Evolutionary conservation across 2,888 invertebrate genomes (phyloP).

Genomic region (Hoplodrina blanda): DNA sequence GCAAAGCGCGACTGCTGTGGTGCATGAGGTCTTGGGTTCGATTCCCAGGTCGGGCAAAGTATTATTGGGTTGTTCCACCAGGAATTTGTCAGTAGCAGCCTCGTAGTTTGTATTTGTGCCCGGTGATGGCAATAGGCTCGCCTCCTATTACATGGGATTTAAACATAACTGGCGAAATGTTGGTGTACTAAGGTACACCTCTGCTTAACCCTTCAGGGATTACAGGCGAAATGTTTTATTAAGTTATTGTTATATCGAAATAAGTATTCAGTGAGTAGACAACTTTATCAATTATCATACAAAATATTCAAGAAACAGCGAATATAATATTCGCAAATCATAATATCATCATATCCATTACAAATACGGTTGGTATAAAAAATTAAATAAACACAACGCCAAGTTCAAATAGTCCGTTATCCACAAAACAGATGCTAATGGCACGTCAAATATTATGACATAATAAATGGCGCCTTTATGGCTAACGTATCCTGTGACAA

Average conservation of each 20-base stretch:
- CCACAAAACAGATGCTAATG: constrained; percentile 52
- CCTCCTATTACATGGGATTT: too few species aligned
- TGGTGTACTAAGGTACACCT: too few species aligned
- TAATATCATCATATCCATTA: neutral
- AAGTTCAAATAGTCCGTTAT: constrained; percentile 56
- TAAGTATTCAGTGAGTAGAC: neutral
- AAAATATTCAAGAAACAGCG: neutral
- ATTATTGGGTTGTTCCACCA: too few species aligned
- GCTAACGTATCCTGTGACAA: constrained; percentile 68
- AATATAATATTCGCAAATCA: neutral
- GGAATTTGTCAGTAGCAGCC: too few species aligned
- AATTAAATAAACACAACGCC: constrained; percentile 41
- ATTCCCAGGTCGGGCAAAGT: too few species aligned
- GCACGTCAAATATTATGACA: constrained; percentile 55
- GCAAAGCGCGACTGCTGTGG: too few species aligned
- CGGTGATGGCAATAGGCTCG: too few species aligned
- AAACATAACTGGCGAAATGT: too few species aligned
- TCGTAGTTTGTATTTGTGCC: too few species aligned
- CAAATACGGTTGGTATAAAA: constrained; percentile 7
- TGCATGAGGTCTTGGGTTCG: too few species aligned
- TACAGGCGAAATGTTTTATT: too few species aligned
- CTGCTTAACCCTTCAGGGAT: too few species aligned
- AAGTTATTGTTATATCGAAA: neutral
- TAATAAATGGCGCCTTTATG: constrained; percentile 55
- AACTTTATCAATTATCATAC: neutral